phyloP scores from a whole-genome alignment of 2,797 vertebrate species.

The Gymnopithys bicolor region DNA sequence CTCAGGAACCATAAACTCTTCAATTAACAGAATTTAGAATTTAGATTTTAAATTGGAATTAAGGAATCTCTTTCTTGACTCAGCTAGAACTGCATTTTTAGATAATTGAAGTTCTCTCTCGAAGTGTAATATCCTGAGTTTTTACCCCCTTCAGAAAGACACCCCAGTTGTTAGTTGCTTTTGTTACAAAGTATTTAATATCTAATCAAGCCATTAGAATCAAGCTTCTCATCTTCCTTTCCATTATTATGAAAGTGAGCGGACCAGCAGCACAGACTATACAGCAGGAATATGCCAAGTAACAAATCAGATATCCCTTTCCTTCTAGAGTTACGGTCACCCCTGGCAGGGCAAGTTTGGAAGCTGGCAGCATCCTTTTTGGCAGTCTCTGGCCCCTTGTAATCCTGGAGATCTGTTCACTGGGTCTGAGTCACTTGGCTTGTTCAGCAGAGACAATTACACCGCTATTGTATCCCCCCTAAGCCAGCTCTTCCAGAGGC shows the following conservation, averaged over 20 bases:
- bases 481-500: not conserved
- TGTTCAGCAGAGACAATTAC: not conserved
- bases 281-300: not conserved
- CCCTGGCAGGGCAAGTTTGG: not conserved
- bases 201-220: not conserved
- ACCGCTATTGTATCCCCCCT: not conserved
- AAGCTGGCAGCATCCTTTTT: not conserved
- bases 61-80: slow-evolving; percentile 9
- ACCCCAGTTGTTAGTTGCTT: not conserved
- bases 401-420: not conserved
- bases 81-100: not conserved
- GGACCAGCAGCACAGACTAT: not conserved
- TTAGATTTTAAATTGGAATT: slow-evolving; percentile 16
- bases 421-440: not conserved
- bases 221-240: not conserved
- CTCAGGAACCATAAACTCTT: not conserved
- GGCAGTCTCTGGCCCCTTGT: not conserved
- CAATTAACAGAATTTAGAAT: slow-evolving; percentile 9
- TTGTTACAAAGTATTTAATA: slow-evolving; percentile 10
- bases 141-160: not conserved
- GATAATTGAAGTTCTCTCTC: not conserved
- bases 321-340: not conserved
- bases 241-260: not conserved
- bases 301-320: not conserved
- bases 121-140: not conserved